Percentiles rank a stretch among this genome's conserved stretches.
Evolutionary conservation across 2,797 vertebrate species (phyloP).

Genomic region (Sparidentex hasta): DNA sequence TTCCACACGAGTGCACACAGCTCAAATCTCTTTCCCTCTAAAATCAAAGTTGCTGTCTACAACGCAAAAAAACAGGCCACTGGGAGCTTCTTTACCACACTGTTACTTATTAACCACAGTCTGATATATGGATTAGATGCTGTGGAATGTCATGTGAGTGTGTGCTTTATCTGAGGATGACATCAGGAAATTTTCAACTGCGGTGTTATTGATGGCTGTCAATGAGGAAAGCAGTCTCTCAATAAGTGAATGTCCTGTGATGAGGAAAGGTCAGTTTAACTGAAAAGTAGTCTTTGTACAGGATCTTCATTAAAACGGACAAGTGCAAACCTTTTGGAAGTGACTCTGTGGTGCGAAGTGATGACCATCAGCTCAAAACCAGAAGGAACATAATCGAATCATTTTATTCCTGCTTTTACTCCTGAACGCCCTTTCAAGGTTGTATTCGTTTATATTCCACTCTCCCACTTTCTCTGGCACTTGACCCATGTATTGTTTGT

Average conservation of each 20-base stretch:
- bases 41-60: slow-evolving; percentile 15
- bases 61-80: background rate
- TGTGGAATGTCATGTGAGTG: background rate
- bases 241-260: background rate
- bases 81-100: background rate
- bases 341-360: background rate
- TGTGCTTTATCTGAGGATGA: slow-evolving; percentile 2
- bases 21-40: slow-evolving; percentile 2
- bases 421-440: background rate
- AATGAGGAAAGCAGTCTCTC: background rate
- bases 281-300: background rate
- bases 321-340: background rate
- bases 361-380: background rate
- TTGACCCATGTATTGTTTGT: background rate
- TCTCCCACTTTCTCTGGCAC: background rate
- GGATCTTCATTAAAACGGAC: background rate
- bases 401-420: slow-evolving; percentile 1
- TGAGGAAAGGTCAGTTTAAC: slow-evolving; percentile 2
- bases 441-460: background rate
- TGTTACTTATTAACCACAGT: slow-evolving; percentile 9
- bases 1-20: background rate
- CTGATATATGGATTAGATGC: slow-evolving; percentile 27
- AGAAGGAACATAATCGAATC: background rate
- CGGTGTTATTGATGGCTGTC: background rate
- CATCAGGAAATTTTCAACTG: background rate